Base-by-base conservation (phyloP, 2,888 invertebrate genomes). In the Itoplectis maculator region DNA sequence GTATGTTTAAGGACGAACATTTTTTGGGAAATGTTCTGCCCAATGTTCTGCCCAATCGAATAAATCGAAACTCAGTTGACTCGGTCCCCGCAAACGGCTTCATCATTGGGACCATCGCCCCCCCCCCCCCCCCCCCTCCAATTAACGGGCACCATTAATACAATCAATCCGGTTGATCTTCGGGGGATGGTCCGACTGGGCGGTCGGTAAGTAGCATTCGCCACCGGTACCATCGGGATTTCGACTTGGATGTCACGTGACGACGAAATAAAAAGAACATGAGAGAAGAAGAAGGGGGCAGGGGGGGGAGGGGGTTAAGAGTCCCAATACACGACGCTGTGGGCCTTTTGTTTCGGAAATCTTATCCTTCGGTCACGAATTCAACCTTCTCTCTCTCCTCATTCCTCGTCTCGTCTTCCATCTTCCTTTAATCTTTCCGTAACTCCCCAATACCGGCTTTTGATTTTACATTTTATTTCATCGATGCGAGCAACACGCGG, bases 81-180 rank as follows among this genome's bases (percentile, higher is more conserved):
- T 61, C 1, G 61, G 61, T 54, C 63, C 65, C 69, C 61, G 66
- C 75, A 82, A 88, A 90, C 85, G 81, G 76, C 84, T 86, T 84
- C 83, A 85, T 86, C 82, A 78, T 80, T 72, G 66, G 79, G 84
- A 42, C 29, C 65, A 73, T 75, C 79, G 84, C n/a, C n/a, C n/a
- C n/a, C n/a, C n/a, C n/a, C 29, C 29, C 29, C 29, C 2, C 5
- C 29, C 3, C 3, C 79, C 84, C 84, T 85, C 89, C 88, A 90
- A 91, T 91, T 90, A 89, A 88, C 86, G 87, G 79, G 84, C 84
- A 89, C 90, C 89, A 88, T 91, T 91, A 90, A 90, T 89, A 86
- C 88, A 88, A 89, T 89, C 89, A 85, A 83, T 88, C 86, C 54
- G 86, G 76, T 61, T 83, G 85, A 88, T 88, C 87, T 88, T 78